Evolutionary conservation across 2,113 vertebrate genomes (phyloP).

Genomic region (Apodemus speciosus): DNA sequence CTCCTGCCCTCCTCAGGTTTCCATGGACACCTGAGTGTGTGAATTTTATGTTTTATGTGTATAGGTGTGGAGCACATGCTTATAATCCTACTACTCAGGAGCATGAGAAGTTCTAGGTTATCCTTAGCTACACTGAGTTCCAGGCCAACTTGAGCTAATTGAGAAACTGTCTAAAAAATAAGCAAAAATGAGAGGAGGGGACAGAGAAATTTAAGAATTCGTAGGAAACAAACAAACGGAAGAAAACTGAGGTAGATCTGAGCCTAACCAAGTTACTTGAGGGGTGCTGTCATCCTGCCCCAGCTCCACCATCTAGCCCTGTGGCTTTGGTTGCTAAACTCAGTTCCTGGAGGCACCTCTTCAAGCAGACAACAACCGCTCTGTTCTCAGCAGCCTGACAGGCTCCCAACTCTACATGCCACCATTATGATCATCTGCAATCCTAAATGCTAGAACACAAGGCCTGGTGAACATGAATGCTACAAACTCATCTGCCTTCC

Average conservation of each 20-base stretch:
- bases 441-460: background rate
- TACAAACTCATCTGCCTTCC: background rate
- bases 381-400: background rate
- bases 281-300: background rate
- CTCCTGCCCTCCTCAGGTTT: background rate
- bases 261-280: background rate
- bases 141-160: background rate
- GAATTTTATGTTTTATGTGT: background rate
- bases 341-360: background rate
- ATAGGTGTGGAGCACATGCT: background rate
- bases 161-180: background rate
- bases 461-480: background rate
- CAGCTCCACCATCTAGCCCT: background rate
- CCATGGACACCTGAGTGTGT: too few relatives aligned
- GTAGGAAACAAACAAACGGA: background rate
- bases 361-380: background rate
- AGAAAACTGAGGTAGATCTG: background rate
- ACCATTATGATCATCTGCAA: background rate
- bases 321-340: background rate
- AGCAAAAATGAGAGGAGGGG: background rate
- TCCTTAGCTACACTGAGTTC: background rate
- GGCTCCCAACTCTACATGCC: background rate
- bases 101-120: background rate
- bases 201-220: background rate
- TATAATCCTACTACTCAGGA: background rate